Conservation (phyloP, 2,797 vertebrate species). For the Taenioides sp. region DNA sequence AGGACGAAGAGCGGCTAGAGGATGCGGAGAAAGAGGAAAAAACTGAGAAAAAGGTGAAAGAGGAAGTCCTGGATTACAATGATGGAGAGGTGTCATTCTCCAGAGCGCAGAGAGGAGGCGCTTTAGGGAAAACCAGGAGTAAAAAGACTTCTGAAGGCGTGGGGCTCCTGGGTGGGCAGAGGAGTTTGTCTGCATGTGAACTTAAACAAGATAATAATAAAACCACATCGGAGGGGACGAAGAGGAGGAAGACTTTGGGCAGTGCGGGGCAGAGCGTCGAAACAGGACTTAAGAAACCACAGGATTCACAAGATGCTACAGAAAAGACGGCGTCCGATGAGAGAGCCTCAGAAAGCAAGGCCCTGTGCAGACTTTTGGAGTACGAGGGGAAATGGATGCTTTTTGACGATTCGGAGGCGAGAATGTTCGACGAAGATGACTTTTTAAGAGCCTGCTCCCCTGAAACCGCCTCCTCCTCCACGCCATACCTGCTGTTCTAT, state of each 20-base stretch:
- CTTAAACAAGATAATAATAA: conserved; percentile 81
- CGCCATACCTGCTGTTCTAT: conserved; percentile 97
- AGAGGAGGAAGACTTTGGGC: conserved; percentile 53
- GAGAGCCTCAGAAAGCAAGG: conserved; percentile 48
- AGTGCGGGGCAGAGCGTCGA: conserved; percentile 47
- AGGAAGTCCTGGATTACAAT: conserved; percentile 80
- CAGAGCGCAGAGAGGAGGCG: conserved; percentile 46
- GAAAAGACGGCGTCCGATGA: conserved; percentile 8
- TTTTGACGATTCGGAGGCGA: conserved; percentile 96
- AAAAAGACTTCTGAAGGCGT: conserved; percentile 88
- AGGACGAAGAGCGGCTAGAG: conserved; percentile 33
- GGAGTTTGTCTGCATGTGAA: conserved; percentile 84
- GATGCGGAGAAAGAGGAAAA: conserved; percentile 62
- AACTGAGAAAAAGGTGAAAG: conserved; percentile 52
- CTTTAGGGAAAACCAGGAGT: conserved; percentile 71
- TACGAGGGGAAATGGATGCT: conserved; percentile 97
- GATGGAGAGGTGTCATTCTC: conserved; percentile 84
- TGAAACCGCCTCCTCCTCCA: conserved; percentile 86
- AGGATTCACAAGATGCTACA: not conserved
- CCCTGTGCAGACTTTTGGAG: conserved; percentile 77
- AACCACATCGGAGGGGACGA: conserved; percentile 58
- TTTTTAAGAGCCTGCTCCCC: conserved; percentile 91
- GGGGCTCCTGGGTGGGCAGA: conserved; percentile 92
- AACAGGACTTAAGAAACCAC: conserved; percentile 52
- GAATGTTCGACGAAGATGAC: conserved; percentile 90